Evolutionary conservation across 2,797 vertebrate species (phyloP), one percentile per base, ranked within the genome.

Genomic region (Champsocephalus gunnari): DNA sequence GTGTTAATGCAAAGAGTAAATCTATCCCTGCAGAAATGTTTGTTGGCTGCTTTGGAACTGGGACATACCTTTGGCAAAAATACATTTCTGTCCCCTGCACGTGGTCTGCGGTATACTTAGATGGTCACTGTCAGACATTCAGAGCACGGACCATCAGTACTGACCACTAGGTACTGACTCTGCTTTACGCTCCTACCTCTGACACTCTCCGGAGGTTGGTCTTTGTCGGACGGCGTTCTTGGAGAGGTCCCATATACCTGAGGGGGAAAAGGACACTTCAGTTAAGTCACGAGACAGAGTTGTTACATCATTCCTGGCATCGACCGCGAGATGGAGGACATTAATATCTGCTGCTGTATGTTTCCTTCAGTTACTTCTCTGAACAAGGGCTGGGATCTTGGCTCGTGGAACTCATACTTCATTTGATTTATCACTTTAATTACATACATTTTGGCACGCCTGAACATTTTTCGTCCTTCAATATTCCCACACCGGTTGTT

Each of bases 351-450:
- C 9, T 7, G 3, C 2, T 64, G n/a, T 45, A 17, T n/a, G 2
- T n/a, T 43, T 28, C 21, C 32, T 17, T 24, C 8, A 5, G 5
- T 53, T 17, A 12, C 24, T 64, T 24, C 47, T 73, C 50, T 47
- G 12, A 71, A 10, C 9, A 50, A 21, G n/a, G 24, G 8, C 14
- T 32, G 14, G 38, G 66, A 57, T 62, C 41, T 21, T 3, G 24
- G 21, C 62, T 54, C 32, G 21, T 53, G 48, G 14, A 69, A 34
- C 11, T 13, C 8, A 0, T 19, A 7, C 10, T 32, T 58, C 16
- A 41, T 66, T 70, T 75, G n/a, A 66, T 68, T 60, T 66, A n/a
- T 49, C 32, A n/a, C 19, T 24, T 38, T 41, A 41, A 17, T 65
- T 51, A 51, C 75, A 66, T 57, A 19, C 3, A 24, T 69, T 62